phyloP scores from a whole-genome alignment of 2,888 invertebrate species.

The Papilio elwesi region DNA sequence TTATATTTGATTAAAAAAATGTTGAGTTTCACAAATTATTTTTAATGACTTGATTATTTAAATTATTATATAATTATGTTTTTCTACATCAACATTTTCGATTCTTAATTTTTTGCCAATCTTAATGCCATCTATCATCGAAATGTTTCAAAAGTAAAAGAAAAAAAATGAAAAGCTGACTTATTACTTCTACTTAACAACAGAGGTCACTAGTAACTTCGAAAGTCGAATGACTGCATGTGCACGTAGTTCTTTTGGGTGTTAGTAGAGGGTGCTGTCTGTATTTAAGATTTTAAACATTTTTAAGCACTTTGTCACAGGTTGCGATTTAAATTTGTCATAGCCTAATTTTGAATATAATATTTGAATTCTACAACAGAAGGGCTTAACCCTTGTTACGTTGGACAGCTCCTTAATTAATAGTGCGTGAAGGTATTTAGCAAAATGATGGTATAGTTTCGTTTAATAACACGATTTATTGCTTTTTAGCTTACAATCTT shows the following conservation, averaged over 20 bases:
- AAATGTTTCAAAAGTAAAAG: slow-evolving; percentile 50
- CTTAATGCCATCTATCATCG: slow-evolving; percentile 69
- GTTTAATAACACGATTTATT: slow-evolving; percentile 51
- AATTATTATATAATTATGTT: background rate
- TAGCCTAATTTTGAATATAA: slow-evolving; percentile 53
- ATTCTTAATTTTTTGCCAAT: slow-evolving; percentile 24
- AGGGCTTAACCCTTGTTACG: slow-evolving; percentile 72
- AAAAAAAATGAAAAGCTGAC: slow-evolving; percentile 45
- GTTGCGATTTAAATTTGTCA: slow-evolving; percentile 43
- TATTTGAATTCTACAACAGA: slow-evolving; percentile 61
- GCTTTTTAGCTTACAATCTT: slow-evolving; percentile 11
- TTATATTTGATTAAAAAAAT: slow-evolving; percentile 9
- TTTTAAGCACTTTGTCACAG: background rate
- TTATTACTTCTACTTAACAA: slow-evolving; percentile 65
- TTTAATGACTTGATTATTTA: slow-evolving; percentile 4
- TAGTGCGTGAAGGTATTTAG: slow-evolving; percentile 72
- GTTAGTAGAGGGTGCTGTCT: slow-evolving; percentile 70
- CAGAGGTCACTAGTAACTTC: slow-evolving; percentile 70
- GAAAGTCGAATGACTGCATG: slow-evolving; percentile 56
- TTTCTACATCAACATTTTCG: background rate
- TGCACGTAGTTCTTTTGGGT: slow-evolving; percentile 62
- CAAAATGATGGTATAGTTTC: slow-evolving; percentile 52
- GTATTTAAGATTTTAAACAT: slow-evolving; percentile 6
- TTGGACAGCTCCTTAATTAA: slow-evolving; percentile 71
- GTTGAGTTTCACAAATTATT: background rate